Conservation (phyloP, 2,797 vertebrate genomes). For the Smutsia temminckii region DNA sequence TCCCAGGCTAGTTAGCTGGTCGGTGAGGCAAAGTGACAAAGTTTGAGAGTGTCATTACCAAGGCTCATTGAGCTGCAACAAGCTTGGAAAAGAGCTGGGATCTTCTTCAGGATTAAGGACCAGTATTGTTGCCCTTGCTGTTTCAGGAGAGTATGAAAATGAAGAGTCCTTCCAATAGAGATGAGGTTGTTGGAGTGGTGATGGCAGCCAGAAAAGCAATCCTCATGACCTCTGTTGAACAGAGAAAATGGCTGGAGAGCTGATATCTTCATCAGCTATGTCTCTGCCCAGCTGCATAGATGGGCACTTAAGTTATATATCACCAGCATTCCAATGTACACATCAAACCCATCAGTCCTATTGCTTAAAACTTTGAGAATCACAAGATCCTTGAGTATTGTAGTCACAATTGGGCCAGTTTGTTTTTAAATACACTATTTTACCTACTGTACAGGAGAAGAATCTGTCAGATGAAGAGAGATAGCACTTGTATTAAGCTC, state of each 20-base stretch:
- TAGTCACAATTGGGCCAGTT: not conserved
- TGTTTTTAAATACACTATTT: slow-evolving; percentile 34
- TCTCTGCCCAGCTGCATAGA: slow-evolving; percentile 64
- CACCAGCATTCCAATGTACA: slow-evolving; percentile 61
- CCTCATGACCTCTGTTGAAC: slow-evolving; percentile 56
- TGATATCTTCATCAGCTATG: slow-evolving; percentile 70
- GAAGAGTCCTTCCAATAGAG: slow-evolving; percentile 48
- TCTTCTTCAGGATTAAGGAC: slow-evolving; percentile 36
- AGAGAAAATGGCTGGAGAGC: slow-evolving; percentile 65
- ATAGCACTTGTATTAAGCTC: not conserved
- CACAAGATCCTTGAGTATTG: not conserved
- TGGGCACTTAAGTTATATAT: slow-evolving; percentile 66
- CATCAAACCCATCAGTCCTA: slow-evolving; percentile 34
- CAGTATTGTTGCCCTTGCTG: slow-evolving; percentile 8
- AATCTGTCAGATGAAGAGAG: not conserved
- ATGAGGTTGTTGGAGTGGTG: not conserved
- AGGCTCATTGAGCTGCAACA: slow-evolving; percentile 27
- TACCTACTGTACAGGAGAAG: not conserved
- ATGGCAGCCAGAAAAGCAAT: slow-evolving; percentile 39
- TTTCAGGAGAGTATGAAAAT: slow-evolving; percentile 28
- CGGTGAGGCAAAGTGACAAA: not conserved
- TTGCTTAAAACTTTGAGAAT: slow-evolving; percentile 45
- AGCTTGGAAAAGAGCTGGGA: slow-evolving; percentile 30
- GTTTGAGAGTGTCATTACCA: slow-evolving; percentile 40
- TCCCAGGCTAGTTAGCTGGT: not conserved